Evolutionary conservation across 1,140 invertebrate species (phyloP), one percentile per base, ranked within the genome.

Genomic region (Probaryconus sp.): DNA sequence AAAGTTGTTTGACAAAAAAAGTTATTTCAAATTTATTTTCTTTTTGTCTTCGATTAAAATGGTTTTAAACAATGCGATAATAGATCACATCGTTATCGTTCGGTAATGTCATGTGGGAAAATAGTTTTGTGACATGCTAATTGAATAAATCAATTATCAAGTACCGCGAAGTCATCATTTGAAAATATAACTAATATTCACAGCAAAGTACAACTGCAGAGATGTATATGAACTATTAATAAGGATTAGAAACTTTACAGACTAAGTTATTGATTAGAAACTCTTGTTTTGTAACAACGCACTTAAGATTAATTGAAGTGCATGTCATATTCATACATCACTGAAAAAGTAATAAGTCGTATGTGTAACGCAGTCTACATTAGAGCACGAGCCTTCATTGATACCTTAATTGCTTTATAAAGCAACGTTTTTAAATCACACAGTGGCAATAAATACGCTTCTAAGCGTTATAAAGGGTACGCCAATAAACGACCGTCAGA

Each of bases 231-330:
- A 63, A 63, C 58, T 73, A 51, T 76, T 71, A 71, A 76, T 68
- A 72, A 72, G 56, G 56, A 76, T 71, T 71, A 72, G 50, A 60
- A 76, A 72, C 47, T 69, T 45, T 40, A 55, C 65, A 42, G 56
- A 43, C 24, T 47, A 38, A 76, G 56, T 72, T 76, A 71, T 65
- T 45, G 61, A 68, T 51, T 69, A 14, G 58, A 42, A 50, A 51
- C 56, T 65, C 68, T 68, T 69, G 68, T 72, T 72, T 71, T 69
- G 74, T 55, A 76, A 76, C 60, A 50, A 67, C 30, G 60, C 64
- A 63, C 37, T 71, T 65, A 68, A 48, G 35, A 76, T 76, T 71
- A 76, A 76, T 76, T 67, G 53, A 58, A 58, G 43, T 50, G 31
- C 53, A 45, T 65, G 55, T 68, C 63, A 53, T 38, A 20, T 37